A percentile compares a stretch with the other conserved stretches of the same genome.
phyloP scores from a whole-genome alignment of 2,113 vertebrate genomes.

The Sylvilagus bachmani region DNA sequence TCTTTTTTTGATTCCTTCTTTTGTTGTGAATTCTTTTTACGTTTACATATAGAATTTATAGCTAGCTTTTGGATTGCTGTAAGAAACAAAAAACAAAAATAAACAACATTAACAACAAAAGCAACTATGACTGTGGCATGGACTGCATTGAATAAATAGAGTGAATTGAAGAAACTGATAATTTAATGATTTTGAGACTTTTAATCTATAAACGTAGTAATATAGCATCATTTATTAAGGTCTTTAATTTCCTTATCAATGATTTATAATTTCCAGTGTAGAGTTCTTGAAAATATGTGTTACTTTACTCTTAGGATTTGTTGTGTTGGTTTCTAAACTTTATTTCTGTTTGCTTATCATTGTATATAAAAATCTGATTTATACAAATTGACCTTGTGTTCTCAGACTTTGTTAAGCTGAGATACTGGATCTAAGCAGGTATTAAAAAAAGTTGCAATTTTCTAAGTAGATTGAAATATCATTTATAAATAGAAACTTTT shows the following conservation, averaged over 20 bases:
- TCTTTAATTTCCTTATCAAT: neutral
- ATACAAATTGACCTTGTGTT: neutral
- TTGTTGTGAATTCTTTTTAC: neutral
- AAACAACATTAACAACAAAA: neutral
- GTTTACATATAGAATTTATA: neutral
- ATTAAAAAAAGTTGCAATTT: neutral
- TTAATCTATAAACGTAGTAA: neutral
- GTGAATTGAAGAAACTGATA: neutral
- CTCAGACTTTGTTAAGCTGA: neutral
- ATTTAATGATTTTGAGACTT: neutral
- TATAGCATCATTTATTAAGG: neutral
- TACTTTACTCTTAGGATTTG: neutral
- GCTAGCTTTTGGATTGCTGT: neutral
- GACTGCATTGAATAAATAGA: neutral
- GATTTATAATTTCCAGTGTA: neutral
- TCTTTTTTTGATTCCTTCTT: neutral
- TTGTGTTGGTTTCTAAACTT: neutral
- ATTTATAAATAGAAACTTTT: neutral
- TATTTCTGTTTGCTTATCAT: neutral
- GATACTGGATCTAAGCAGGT: neutral
- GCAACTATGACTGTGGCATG: neutral
- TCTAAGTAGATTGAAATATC: neutral
- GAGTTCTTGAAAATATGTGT: neutral
- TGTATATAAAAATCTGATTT: constrained; percentile 18
- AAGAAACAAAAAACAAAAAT: neutral